These are phyloP conservation scores for Meghimatium bilineatum DNA, from an alignment of 2,888 invertebrate species.

Conservation along the genomic window DNA sequence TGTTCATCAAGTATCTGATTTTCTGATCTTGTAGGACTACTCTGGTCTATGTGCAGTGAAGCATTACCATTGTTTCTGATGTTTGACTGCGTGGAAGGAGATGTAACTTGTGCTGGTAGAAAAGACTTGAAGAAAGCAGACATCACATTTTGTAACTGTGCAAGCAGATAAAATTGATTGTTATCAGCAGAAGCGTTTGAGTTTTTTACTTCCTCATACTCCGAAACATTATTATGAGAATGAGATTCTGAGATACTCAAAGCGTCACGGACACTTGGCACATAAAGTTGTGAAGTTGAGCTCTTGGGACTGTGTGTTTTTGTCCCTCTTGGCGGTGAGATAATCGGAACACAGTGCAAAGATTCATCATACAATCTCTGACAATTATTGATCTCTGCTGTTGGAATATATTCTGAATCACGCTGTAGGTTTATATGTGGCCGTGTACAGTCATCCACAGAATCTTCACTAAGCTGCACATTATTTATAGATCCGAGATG, in stretches of 20 bases:
- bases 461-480: neutral
- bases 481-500: neutral
- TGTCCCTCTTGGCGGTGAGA: no score
- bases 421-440: neutral
- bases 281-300: neutral
- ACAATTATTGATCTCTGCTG: neutral
- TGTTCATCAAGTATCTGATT: neutral
- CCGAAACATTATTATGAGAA: neutral
- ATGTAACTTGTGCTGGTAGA: neutral
- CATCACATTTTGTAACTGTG: slow-evolving; percentile 26
- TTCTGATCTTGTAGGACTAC: neutral
- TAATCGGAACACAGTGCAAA: neutral
- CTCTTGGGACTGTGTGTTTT: neutral
- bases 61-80: neutral
- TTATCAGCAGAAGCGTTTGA: neutral
- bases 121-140: slow-evolving; percentile 9
- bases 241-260: neutral
- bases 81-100: neutral
- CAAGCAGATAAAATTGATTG: slow-evolving; percentile 1
- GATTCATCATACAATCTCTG: neutral
- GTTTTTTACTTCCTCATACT: no score
- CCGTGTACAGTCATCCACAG: neutral
- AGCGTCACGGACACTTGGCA: neutral
- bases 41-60: neutral
- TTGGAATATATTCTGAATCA: neutral